phyloP scores from a whole-genome alignment of 2,113 vertebrate species.

The Microtus montanus region DNA sequence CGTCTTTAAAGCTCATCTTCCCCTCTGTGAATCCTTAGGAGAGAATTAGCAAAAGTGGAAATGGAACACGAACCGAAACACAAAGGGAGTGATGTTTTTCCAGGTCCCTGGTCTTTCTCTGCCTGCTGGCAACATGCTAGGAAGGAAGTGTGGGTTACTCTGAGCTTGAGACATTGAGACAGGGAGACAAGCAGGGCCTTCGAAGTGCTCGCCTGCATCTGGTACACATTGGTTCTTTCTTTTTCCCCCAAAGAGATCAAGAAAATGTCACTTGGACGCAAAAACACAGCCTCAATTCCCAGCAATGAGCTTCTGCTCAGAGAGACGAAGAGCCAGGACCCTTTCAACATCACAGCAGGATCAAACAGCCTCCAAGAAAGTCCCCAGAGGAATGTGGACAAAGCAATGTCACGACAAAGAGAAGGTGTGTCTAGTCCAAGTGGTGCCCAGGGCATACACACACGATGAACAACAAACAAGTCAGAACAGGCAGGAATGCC shows the following conservation, averaged over 20 bases:
- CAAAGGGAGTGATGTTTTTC: background rate
- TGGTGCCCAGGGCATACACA: rapidly evolving
- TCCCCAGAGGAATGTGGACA: background rate
- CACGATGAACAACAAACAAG: background rate
- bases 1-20: background rate
- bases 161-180: slow-evolving; percentile 33
- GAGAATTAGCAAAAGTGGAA: background rate
- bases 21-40: background rate
- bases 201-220: slow-evolving; percentile 37
- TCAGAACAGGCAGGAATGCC: background rate
- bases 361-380: background rate
- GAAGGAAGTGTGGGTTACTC: background rate
- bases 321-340: background rate
- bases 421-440: background rate
- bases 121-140: background rate
- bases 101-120: background rate
- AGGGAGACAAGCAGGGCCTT: slow-evolving; percentile 32
- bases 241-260: slow-evolving; percentile 36
- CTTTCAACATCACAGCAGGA: slow-evolving; percentile 54
- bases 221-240: slow-evolving; percentile 32
- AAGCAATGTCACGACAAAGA: background rate
- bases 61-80: background rate
- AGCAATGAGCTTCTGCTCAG: slow-evolving; percentile 62
- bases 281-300: slow-evolving; percentile 37
- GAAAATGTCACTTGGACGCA: slow-evolving; percentile 60